Percentiles rank a stretch among this genome's conserved stretches.
These are phyloP conservation scores for Pseudorectes ferrugineus DNA, from an alignment of 2,113 vertebrate species.

Conservation along the genomic window DNA sequence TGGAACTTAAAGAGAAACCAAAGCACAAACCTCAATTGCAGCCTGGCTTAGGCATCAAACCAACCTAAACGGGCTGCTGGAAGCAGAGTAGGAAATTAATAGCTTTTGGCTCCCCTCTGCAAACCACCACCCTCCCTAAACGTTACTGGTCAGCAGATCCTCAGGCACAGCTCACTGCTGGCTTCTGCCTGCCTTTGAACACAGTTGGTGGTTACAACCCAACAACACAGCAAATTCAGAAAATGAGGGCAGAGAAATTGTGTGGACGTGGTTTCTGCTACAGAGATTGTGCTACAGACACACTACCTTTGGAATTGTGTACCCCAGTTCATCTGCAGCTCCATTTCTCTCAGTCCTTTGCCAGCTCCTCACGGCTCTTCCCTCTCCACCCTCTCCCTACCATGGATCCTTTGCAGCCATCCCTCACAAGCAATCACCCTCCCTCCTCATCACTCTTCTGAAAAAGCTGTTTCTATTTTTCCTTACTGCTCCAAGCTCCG, in stretches of 20 bases:
- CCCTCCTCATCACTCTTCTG: neutral
- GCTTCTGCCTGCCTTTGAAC: neutral
- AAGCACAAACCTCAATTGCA: conserved; percentile 33
- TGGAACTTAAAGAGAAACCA: conserved; percentile 5
- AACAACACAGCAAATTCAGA: neutral
- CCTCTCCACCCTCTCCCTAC: neutral
- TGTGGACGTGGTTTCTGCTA: neutral
- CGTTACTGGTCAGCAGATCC: conserved; percentile 4
- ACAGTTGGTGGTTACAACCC: neutral
- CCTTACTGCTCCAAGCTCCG: neutral
- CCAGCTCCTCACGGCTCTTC: neutral
- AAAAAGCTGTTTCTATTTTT: neutral
- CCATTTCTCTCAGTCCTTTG: neutral
- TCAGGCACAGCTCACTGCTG: neutral
- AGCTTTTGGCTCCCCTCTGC: conserved; percentile 2
- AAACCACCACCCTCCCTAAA: neutral
- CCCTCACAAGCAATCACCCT: neutral
- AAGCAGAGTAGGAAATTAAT: neutral
- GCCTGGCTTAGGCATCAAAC: conserved; percentile 13
- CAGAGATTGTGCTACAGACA: neutral
- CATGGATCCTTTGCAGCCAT: neutral
- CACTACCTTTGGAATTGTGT: neutral
- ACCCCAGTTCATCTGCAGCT: neutral
- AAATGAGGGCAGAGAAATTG: neutral
- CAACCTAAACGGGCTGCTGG: conserved; percentile 43